phyloP scores from a whole-genome alignment of 2,113 vertebrate genomes.

The Nibea albiflora region DNA sequence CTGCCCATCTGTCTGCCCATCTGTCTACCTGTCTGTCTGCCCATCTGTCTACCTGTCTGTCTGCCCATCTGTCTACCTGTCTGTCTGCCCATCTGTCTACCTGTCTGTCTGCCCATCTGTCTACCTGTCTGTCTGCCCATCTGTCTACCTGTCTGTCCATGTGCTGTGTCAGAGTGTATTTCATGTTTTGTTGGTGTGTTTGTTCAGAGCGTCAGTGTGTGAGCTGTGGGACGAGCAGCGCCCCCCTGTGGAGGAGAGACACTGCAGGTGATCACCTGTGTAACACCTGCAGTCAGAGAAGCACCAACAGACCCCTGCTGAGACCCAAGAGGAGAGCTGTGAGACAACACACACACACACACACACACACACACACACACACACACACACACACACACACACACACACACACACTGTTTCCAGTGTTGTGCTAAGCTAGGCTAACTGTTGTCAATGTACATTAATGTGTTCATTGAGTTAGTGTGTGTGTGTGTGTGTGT shows the following conservation, averaged over 20 bases:
- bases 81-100: neutral
- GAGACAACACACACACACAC: slow-evolving; percentile 1
- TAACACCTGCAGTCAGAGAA: slow-evolving; percentile 84
- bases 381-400: neutral
- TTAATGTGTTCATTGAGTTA: no score
- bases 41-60: neutral
- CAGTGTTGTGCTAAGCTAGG: no score
- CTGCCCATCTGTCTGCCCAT: neutral
- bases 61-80: neutral
- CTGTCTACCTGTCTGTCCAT: slow-evolving; percentile 1
- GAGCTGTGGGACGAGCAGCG: slow-evolving; percentile 86
- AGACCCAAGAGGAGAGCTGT: slow-evolving; percentile 85
- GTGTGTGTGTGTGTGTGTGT: no score
- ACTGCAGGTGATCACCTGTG: slow-evolving; percentile 88
- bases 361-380: neutral
- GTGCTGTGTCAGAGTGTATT: neutral
- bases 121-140: neutral
- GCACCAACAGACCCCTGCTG: slow-evolving; percentile 88
- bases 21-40: neutral
- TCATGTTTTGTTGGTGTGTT: neutral
- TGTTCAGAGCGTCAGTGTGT: slow-evolving; percentile 86
- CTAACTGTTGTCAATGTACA: no score
- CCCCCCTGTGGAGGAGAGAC: slow-evolving; percentile 88
- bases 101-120: no score
- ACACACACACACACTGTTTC: no score